Evolutionary conservation across 2,113 vertebrate genomes (phyloP).

Genomic region (Notechis scutatus): DNA sequence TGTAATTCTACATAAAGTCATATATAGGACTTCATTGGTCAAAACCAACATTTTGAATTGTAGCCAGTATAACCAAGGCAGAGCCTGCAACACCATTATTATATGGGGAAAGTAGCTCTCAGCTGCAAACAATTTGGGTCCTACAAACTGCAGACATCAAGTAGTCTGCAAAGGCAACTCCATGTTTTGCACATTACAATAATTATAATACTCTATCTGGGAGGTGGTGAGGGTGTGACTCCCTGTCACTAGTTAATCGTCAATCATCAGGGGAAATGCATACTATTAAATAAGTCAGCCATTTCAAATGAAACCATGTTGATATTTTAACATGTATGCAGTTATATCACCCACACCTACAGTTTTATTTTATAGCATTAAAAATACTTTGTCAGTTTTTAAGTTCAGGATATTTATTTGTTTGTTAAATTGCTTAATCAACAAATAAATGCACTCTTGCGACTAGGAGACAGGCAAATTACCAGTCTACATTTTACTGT

Average conservation of each 20-base stretch:
- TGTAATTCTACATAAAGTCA: background rate
- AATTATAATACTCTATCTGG: background rate
- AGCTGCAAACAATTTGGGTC: background rate
- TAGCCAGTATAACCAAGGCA: background rate
- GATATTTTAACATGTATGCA: background rate
- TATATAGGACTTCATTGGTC: background rate
- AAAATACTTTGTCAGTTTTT: background rate
- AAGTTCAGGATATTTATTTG: background rate
- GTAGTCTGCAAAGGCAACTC: background rate
- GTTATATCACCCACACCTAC: background rate
- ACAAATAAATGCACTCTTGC: background rate
- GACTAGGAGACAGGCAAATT: background rate
- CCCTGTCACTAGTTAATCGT: background rate
- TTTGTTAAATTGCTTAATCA: background rate
- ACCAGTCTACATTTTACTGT: background rate
- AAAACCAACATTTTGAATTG: background rate
- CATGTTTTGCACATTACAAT: background rate
- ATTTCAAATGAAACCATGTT: background rate
- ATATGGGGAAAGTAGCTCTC: background rate
- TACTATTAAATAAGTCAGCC: background rate
- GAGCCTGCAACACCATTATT: background rate
- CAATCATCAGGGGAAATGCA: background rate
- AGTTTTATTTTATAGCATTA: background rate
- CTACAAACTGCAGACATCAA: background rate
- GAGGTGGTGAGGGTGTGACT: background rate